Base-by-base conservation (phyloP, 2,113 vertebrate genomes). In the Vidua macroura region DNA sequence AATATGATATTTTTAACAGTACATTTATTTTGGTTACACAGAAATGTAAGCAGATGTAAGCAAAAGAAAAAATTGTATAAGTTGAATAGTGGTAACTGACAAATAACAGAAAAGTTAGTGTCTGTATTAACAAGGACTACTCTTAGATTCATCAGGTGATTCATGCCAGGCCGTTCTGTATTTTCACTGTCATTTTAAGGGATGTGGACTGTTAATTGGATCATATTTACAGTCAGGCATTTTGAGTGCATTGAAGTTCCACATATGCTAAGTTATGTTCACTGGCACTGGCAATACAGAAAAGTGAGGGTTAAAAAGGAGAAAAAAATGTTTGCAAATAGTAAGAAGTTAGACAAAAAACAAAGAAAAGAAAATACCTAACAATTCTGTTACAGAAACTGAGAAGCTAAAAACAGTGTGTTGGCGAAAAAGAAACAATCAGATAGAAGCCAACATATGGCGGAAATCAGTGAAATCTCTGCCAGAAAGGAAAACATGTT, bases 401-500 rank as follows among this genome's bases (percentile, higher is more conserved):
- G 55, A 66, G 21, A n/a, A 59, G 39, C 21, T 59, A 66, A 66
- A 78, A 73, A 30, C 27, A 74, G 37, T 8, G 5, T 60, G 7
- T 76, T 82, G 78, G 68, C 13, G 91, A 78, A 94, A 90, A 85
- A 37, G 3, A 48, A 83, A 94, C 28, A 58, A 70, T 59, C 51
- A 92, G 22, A 70, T 58, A 79, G 8, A 89, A 87, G 12, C 37
- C 64, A 89, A 86, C 74, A 86, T 62, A 85, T 88, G 74, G 86
- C 41, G 81, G 48, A 96, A 95, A 68, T 74, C 73, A 83, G 18
- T 2, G 15, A 93, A 97, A 93, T 11, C 19, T 79, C 68, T 5
- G 11, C 69, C 41, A 96, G 56, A 88, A 11, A 76, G 27, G 25
- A 78, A 96, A 96, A 59, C 17, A 79, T 51, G 30, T 91, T 64